Evolutionary conservation across 2,797 vertebrate species (phyloP).

Genomic region (Oceanodroma leucorhoa): DNA sequence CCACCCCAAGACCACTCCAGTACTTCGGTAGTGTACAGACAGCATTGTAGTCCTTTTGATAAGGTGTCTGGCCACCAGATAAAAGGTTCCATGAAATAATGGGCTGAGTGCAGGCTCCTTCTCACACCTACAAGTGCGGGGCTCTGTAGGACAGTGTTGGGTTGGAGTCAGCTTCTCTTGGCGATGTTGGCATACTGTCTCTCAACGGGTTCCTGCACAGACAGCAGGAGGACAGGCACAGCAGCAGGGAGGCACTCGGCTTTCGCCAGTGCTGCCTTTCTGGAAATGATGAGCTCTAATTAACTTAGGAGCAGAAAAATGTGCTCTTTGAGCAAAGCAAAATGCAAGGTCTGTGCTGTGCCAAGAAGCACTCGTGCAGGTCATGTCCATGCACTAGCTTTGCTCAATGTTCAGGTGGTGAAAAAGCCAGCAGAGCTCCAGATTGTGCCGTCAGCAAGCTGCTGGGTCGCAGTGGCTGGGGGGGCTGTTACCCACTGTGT

Average conservation of each 20-base stretch:
- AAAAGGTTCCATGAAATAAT: too few relatives aligned
- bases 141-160: too few relatives aligned
- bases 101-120: too few relatives aligned
- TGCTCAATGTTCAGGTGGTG: too few relatives aligned
- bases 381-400: background rate
- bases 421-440: background rate
- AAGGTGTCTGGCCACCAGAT: background rate
- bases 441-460: background rate
- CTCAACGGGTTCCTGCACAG: background rate
- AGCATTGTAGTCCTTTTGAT: background rate
- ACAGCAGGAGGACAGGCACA: background rate
- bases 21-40: accelerated
- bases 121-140: accelerated
- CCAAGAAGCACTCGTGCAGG: too few relatives aligned
- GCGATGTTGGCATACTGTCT: background rate
- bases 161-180: background rate
- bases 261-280: background rate
- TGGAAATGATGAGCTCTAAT: background rate
- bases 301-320: background rate
- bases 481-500: background rate
- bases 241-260: background rate
- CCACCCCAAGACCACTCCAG: background rate
- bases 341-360: background rate
- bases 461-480: too few relatives aligned
- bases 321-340: background rate